phyloP scores from a whole-genome alignment of 2,797 vertebrate genomes.

The Aeoliscus strigatus region DNA sequence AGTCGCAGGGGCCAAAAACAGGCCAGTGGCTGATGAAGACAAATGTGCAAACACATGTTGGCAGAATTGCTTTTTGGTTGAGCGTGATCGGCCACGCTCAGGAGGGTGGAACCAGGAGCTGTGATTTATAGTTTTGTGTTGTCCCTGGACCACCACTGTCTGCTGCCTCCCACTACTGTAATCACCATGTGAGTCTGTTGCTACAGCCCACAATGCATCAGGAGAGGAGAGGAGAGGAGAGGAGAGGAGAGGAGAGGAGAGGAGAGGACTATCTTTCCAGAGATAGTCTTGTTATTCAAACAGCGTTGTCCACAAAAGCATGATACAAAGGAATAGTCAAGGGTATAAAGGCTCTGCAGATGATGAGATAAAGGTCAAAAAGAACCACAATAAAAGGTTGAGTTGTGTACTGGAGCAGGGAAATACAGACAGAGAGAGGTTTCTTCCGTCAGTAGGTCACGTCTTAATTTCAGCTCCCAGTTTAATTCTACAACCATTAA shows the following conservation, averaged over 20 bases:
- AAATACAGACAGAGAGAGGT: conserved; percentile 37
- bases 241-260: conserved; percentile 12
- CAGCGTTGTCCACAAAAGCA: conserved; percentile 49
- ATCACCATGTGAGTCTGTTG: conserved; percentile 79
- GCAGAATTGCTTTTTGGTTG: conserved; percentile 83
- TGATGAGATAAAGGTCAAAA: conserved; percentile 69
- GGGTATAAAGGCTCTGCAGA: conserved; percentile 55
- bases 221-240: conserved; percentile 23
- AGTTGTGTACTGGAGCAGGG: conserved; percentile 31
- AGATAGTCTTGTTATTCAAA: conserved; percentile 65
- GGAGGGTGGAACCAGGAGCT: conserved; percentile 73
- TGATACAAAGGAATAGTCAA: conserved; percentile 43
- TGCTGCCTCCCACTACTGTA: conserved; percentile 76
- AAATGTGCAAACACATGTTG: conserved; percentile 81
- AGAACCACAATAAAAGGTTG: conserved; percentile 52
- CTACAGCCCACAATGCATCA: conserved; percentile 70
- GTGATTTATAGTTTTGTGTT: conserved; percentile 80
- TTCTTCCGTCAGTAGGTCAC: conserved; percentile 14
- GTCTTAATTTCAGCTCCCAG: conserved; percentile 18
- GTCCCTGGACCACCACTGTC: conserved; percentile 77
- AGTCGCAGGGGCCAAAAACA: conserved; percentile 67
- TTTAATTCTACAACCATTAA: background rate
- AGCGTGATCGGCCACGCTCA: conserved; percentile 75
- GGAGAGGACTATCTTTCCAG: conserved; percentile 24
- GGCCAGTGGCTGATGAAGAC: conserved; percentile 80